Percentiles rank a stretch among this genome's conserved stretches.
phyloP scores from a whole-genome alignment of 2,888 invertebrate species.

The Phrixothrix hirtus region DNA sequence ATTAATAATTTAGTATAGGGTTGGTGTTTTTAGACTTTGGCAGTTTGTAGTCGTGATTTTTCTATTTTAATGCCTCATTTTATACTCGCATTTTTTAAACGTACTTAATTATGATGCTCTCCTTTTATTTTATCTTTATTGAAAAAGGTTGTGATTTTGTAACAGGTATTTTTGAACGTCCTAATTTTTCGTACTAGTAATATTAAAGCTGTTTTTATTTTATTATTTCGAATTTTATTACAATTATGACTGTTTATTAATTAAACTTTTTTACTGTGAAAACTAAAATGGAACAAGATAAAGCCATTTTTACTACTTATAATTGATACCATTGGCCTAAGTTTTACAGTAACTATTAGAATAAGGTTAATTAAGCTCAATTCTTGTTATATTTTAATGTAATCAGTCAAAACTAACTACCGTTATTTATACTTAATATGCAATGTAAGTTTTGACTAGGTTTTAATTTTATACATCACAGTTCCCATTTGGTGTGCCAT shows the following conservation, averaged over 20 bases:
- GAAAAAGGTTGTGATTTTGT: conserved; percentile 24
- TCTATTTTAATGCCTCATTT: conserved; percentile 12
- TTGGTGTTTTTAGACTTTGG: conserved; percentile 47
- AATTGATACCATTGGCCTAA: no score
- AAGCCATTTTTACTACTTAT: no score
- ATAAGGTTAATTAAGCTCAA: no score
- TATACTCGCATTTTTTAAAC: conserved; percentile 12
- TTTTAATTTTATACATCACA: no score
- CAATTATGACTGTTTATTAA: background rate
- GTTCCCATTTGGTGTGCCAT: no score
- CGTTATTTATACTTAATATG: no score
- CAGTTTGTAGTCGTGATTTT: conserved; percentile 34
- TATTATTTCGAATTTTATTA: background rate
- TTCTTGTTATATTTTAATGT: no score
- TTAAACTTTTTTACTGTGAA: background rate
- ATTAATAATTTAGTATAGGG: conserved; percentile 49
- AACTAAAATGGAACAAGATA: no score
- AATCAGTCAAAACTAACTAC: no score
- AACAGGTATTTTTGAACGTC: background rate
- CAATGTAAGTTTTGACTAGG: no score
- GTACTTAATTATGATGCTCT: conserved; percentile 20
- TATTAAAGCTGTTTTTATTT: background rate
- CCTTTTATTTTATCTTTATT: conserved; percentile 19
- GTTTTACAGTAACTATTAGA: no score
- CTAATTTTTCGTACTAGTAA: no score